Evolutionary conservation across 2,888 invertebrate species (phyloP).

Genomic region (Dryadula phaetusa): DNA sequence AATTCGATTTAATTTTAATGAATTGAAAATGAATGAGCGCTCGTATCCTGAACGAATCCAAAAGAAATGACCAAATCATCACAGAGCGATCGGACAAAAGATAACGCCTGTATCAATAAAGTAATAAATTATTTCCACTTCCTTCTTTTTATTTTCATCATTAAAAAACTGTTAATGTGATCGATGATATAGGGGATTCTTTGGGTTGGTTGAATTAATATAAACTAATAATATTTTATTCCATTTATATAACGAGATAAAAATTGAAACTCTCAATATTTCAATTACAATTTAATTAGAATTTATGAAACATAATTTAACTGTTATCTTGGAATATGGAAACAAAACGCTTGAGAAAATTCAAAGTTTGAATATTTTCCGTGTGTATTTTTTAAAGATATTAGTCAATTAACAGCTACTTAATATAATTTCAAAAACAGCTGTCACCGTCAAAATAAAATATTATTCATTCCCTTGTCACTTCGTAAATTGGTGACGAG

Average conservation of each 20-base stretch:
- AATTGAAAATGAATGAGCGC: constrained; percentile 57
- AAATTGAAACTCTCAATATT: background rate
- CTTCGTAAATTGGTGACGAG: constrained; percentile 65
- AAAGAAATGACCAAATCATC: constrained; percentile 69
- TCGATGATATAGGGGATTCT: constrained; percentile 64
- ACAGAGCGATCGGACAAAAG: constrained; percentile 73
- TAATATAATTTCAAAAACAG: constrained; percentile 51
- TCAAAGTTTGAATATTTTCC: no score
- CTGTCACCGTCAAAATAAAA: constrained; percentile 62
- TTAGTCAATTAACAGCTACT: constrained; percentile 8
- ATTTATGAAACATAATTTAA: no score
- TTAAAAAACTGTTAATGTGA: constrained; percentile 76
- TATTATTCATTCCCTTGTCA: constrained; percentile 75
- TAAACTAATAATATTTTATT: background rate
- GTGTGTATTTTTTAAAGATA: no score
- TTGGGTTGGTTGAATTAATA: constrained; percentile 35
- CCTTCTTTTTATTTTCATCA: constrained; percentile 73
- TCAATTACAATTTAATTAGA: no score
- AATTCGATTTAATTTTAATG: constrained; percentile 49
- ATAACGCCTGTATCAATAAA: constrained; percentile 80
- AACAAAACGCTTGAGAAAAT: no score
- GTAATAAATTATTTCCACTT: constrained; percentile 79
- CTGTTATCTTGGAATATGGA: no score
- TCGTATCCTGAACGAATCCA: constrained; percentile 61
- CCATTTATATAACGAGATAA: background rate